Evolutionary conservation across 1,140 invertebrate species (phyloP).

Genomic region (Drosophila nannoptera): DNA sequence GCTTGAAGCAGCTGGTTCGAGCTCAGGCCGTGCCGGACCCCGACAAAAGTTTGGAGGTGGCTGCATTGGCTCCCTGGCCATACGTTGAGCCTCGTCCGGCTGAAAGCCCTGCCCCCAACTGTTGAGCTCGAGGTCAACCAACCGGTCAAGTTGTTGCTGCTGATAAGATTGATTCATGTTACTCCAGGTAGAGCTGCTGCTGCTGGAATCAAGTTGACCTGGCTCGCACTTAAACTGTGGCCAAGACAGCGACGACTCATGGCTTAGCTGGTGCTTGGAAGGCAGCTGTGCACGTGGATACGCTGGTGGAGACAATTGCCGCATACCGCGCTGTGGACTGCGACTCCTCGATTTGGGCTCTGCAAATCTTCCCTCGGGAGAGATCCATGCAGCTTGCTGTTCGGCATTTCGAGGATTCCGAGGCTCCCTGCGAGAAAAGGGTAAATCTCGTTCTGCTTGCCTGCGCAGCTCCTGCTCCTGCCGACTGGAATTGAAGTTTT

Average conservation of each 20-base stretch:
- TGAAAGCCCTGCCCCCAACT: conserved; percentile 3
- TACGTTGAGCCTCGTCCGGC: conserved; percentile 4
- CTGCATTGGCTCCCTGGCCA: conserved; percentile 19
- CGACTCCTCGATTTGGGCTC: not conserved
- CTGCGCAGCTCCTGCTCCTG: not conserved
- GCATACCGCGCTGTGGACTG: not conserved
- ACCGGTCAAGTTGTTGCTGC: no score
- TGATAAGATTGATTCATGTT: no score
- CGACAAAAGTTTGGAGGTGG: not conserved
- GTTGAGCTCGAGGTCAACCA: no score
- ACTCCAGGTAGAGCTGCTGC: no score
- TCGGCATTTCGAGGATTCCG: no score
- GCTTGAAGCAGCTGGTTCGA: no score
- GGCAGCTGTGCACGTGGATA: not conserved
- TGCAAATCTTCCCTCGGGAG: no score
- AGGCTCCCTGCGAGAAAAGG: no score
- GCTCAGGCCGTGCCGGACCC: not conserved
- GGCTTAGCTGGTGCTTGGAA: not conserved
- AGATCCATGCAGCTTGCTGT: not conserved
- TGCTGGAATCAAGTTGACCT: not conserved
- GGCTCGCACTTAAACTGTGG: not conserved
- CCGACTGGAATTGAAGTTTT: conserved; percentile 5
- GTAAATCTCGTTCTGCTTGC: no score
- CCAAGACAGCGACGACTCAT: not conserved
- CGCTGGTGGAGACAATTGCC: not conserved